phyloP scores from a whole-genome alignment of 1,140 invertebrate genomes.

The Bombus turneri region DNA sequence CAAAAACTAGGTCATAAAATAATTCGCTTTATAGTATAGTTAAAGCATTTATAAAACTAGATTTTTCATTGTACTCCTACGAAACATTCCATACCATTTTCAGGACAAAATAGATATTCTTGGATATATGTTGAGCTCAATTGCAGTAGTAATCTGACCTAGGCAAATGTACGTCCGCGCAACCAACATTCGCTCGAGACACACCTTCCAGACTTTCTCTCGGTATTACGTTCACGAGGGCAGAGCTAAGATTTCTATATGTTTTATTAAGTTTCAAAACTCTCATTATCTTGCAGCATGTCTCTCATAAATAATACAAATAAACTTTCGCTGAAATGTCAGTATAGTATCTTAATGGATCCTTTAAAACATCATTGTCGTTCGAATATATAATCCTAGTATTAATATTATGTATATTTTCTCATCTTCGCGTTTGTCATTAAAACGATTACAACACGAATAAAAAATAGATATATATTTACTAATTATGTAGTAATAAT shows the following conservation, averaged over 20 bases:
- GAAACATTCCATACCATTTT: neutral
- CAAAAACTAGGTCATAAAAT: neutral
- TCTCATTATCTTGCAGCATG: neutral
- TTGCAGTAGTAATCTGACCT: neutral
- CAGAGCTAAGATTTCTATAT: neutral
- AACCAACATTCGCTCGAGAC: neutral
- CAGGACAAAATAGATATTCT: too few relatives aligned
- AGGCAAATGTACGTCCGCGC: neutral
- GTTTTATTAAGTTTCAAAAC: constrained; percentile 15
- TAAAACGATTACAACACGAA: too few relatives aligned
- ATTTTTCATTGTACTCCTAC: neutral
- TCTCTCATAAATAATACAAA: neutral
- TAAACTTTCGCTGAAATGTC: neutral
- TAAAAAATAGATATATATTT: too few relatives aligned
- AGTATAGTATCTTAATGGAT: neutral
- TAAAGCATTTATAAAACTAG: neutral
- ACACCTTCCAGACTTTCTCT: neutral
- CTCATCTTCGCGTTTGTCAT: too few relatives aligned
- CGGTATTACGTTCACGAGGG: neutral
- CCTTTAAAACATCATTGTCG: neutral
- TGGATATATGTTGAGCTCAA: neutral
- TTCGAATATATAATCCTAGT: too few relatives aligned
- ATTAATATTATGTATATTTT: too few relatives aligned
- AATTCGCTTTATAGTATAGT: too few relatives aligned
- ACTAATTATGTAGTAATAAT: too few relatives aligned